A percentile compares a stretch with the other conserved stretches of the same genome.
phyloP scores from a whole-genome alignment of 2,888 invertebrate species.

The Toxonevra muliebris region DNA sequence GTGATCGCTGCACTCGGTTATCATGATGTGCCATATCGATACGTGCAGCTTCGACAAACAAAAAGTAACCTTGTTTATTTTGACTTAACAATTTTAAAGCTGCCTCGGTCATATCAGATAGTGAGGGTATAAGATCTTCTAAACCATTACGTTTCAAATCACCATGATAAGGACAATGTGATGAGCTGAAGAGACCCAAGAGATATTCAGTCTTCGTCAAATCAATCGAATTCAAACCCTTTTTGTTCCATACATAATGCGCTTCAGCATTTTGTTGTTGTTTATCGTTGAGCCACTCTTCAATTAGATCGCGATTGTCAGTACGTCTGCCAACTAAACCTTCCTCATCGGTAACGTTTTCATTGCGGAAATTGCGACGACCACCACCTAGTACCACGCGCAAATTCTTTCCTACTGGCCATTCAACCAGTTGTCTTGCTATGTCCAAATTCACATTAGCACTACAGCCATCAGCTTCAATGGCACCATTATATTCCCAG shows the following conservation, averaged over 20 bases:
- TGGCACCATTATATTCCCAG: conserved; percentile 75
- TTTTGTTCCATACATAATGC: conserved; percentile 55
- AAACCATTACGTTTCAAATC: conserved; percentile 65
- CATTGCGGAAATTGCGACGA: conserved; percentile 51
- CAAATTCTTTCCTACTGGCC: conserved; percentile 73
- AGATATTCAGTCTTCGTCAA: conserved; percentile 67
- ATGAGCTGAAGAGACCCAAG: conserved; percentile 68
- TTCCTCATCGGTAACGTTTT: conserved; percentile 65
- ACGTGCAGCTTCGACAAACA: no score
- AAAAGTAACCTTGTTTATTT: conserved; percentile 65
- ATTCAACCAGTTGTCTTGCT: conserved; percentile 74
- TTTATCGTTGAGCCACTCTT: conserved; percentile 70
- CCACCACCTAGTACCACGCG: conserved; percentile 69
- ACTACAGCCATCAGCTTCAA: conserved; percentile 64
- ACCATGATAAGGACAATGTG: conserved; percentile 70
- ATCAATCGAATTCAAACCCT: conserved; percentile 54
- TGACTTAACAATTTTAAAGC: conserved; percentile 71
- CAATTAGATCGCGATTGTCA: conserved; percentile 74
- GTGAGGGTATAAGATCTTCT: conserved; percentile 68
- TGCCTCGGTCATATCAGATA: conserved; percentile 73
- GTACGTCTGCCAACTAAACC: conserved; percentile 68
- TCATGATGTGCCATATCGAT: no score
- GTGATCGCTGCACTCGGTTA: conserved; percentile 73
- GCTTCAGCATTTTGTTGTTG: conserved; percentile 47
- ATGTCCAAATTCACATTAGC: conserved; percentile 73